Evolutionary conservation across 1,140 invertebrate genomes (phyloP), one percentile per base, ranked within the genome.

Genomic region (Macrocentrus cingulum): DNA sequence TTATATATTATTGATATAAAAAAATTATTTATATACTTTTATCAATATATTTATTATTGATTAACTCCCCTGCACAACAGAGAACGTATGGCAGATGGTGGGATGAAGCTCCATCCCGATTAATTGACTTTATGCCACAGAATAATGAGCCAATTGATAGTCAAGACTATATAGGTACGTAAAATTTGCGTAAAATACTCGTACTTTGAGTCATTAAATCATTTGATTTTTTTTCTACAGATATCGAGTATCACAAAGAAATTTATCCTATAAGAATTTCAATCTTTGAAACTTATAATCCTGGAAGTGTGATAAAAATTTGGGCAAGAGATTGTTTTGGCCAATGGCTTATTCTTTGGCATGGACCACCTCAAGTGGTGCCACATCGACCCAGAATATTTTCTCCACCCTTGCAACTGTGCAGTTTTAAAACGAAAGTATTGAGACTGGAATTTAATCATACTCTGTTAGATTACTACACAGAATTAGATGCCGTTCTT

Each of bases 1-100:
- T 75, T 52, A 5, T 44, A 46, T 9, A 9, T 29, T 9, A 29
- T 29, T 29, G 25, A 29, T 29, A 29, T 9, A 29, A 4, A 29
- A 5, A 29, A 29, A 29, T 29, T 29, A 9, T 29, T 29, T 9
- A 9, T 29, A 29, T 9, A 45, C 37, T 57, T 32, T 53, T 13
- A 37, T 25, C 9, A 41, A 11, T 41, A 18, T 39, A 20, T 15
- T 39, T 45, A 51, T 20, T 41, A 29, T 45, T 19, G 2, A 15
- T 37, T 20, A 36, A 19, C 19, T 53, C 39, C 57, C 3, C 52
- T 61, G 52, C 68, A 68, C 42, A 79, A 81, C 69, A 95, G 92
- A 85, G 91, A 80, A 92, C 91, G 3, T 95, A 94, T 80, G 93
- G 93, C 8, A 86, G 81, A 52, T 96, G 92, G 92, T 95, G 92